Evolutionary conservation across 2,888 invertebrate genomes (phyloP).

Genomic region (Calameuta idolon): DNA sequence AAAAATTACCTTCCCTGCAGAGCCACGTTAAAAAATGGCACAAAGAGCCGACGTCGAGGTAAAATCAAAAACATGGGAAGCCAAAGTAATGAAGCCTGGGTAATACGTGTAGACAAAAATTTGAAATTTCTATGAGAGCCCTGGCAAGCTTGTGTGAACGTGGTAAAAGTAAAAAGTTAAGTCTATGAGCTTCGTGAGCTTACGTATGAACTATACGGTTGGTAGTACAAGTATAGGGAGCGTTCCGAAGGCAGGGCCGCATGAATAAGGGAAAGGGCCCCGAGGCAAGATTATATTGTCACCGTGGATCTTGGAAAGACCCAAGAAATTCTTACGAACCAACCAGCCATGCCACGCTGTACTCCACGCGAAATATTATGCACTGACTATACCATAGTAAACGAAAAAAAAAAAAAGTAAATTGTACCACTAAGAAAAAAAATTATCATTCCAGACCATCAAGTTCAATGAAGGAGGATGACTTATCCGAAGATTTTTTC

Average conservation of each 20-base stretch:
- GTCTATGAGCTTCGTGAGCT: not conserved
- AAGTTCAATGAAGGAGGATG: conserved; percentile 70
- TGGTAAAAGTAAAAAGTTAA: not conserved
- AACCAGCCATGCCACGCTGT: not conserved
- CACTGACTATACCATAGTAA: not conserved
- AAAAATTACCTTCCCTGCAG: no score
- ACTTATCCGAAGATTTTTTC: conserved; percentile 69
- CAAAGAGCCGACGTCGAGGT: no score
- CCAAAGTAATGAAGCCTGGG: no score
- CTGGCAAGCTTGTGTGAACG: not conserved
- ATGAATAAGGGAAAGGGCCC: conserved; percentile 52
- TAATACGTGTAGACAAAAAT: not conserved
- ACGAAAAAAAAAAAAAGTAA: not conserved
- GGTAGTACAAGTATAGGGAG: not conserved
- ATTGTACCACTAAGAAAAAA: not conserved
- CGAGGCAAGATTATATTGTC: conserved; percentile 46
- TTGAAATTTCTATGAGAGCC: not conserved
- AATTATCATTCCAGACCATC: conserved; percentile 70
- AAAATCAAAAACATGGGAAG: no score
- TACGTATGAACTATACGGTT: not conserved
- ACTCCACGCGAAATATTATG: not conserved
- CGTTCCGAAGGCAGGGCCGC: conserved; percentile 36
- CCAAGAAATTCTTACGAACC: not conserved
- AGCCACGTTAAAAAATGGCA: not conserved
- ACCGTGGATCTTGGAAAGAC: not conserved